Evolutionary conservation across 2,888 invertebrate genomes (phyloP).

Genomic region (Merodon equestris): DNA sequence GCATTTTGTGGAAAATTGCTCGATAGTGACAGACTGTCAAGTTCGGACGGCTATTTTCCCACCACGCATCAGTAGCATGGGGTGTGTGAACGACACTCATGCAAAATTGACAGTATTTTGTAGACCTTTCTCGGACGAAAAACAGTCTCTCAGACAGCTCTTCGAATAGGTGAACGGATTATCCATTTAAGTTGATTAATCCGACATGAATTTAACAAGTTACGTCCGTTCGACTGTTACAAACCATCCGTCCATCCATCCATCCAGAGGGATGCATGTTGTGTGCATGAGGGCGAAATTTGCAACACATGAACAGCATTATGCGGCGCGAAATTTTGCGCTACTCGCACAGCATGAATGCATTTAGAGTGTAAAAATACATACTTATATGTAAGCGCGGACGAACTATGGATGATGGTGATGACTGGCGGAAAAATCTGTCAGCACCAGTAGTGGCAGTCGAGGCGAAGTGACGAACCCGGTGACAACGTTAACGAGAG

Average conservation of each 20-base stretch:
- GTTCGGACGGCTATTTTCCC: slow-evolving; percentile 39
- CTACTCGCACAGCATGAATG: slow-evolving; percentile 61
- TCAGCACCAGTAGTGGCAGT: slow-evolving; percentile 27
- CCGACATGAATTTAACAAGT: slow-evolving; percentile 67
- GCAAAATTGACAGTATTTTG: slow-evolving; percentile 55
- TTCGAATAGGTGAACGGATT: slow-evolving; percentile 64
- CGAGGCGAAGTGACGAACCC: slow-evolving; percentile 43
- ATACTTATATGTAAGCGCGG: no score
- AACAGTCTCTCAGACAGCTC: slow-evolving; percentile 1
- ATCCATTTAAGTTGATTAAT: slow-evolving; percentile 69
- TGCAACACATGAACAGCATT: slow-evolving; percentile 66
- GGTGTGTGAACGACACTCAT: slow-evolving; percentile 35
- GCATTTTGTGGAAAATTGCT: no score
- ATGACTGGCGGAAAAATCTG: slow-evolving; percentile 52
- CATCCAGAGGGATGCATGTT: no score
- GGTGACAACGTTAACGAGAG: slow-evolving; percentile 36
- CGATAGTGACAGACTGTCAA: slow-evolving; percentile 23
- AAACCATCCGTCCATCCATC: not conserved
- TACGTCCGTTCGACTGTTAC: slow-evolving; percentile 56
- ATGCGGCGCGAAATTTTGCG: slow-evolving; percentile 69
- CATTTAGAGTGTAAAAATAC: not conserved
- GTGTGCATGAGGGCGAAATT: slow-evolving; percentile 32
- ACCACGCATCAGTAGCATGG: slow-evolving; percentile 2
- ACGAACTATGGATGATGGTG: not conserved
- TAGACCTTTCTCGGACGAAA: slow-evolving; percentile 15